Conservation (phyloP, 2,113 vertebrate genomes). For the Mandrillus leucophaeus region DNA sequence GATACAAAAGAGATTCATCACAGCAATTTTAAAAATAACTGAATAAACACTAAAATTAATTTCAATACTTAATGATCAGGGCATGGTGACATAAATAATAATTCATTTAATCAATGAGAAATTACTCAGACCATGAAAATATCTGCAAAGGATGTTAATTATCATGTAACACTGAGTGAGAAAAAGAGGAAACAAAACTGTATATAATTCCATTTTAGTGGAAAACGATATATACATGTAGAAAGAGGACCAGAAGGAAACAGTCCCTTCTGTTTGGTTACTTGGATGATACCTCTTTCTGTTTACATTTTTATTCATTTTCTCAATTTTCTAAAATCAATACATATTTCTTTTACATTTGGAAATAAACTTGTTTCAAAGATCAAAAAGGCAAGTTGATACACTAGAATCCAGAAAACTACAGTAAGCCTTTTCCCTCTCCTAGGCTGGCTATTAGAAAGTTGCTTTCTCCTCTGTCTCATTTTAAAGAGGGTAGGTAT, state of each 20-base stretch:
- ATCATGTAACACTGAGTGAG: neutral
- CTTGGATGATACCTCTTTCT: neutral
- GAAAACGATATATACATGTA: neutral
- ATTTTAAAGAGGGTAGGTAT: constrained; percentile 1
- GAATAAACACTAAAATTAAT: neutral
- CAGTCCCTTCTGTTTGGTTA: neutral
- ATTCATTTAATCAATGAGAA: neutral
- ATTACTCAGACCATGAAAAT: neutral
- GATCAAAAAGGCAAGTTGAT: neutral
- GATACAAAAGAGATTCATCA: neutral
- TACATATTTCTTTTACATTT: neutral
- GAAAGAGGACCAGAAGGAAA: neutral
- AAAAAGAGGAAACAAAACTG: neutral
- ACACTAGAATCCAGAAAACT: neutral
- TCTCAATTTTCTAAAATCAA: neutral
- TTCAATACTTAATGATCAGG: neutral
- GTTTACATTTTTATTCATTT: neutral
- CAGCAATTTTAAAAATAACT: neutral
- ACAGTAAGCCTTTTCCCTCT: neutral
- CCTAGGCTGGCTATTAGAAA: neutral
- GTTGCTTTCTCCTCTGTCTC: neutral
- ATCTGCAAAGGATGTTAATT: neutral
- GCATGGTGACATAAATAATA: neutral
- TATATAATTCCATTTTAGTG: neutral
- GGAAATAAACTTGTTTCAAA: neutral